Base-by-base conservation (phyloP, 2,113 vertebrate species). In the Eolophus roseicapilla region DNA sequence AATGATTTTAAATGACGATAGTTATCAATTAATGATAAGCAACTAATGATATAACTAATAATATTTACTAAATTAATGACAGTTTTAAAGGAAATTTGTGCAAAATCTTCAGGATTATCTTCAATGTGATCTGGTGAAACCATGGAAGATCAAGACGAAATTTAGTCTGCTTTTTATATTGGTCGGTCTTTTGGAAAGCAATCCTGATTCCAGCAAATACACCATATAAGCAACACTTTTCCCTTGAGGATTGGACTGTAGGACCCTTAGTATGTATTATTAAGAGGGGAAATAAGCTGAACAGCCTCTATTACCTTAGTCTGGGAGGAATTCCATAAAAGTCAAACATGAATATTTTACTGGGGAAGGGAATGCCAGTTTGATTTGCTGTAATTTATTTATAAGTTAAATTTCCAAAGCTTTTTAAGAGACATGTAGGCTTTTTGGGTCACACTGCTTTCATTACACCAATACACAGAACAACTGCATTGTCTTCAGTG, bases 301-400 rank as follows among this genome's bases (percentile, higher is more conserved):
- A 90, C 46, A 83, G 13, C 76, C 64, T 86, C 68, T 83, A 76
- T 90, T 96, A 86, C 85, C 47, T 92, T 57, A 52, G 55, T 90
- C 93, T 88, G 46, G 35, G 73, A 93, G 77, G 88, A 96, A 93
- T 95, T 92, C 86, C 76, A 90, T 93, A 93, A 81, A 96, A 95
- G 90, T 62, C 64, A 82, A 88, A 68, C 93, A 96, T 95, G 24
- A 97, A 96, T 97, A 96, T 97, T 96, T 95, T 86, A 97, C 69
- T 82, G 79, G 44, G 13, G 50, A 90, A 83, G 64, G 60, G 65
- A 92, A 78, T 70, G 68, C 14, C 85, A 64, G 77, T 93, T 95
- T 93, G 85, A 86, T 75, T 90, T 88, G 14, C 15, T 52, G 28
- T 95, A 53, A 96, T 71, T 96, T 93, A 94, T 97, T 96, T 84